Conservation (phyloP, 2,113 vertebrate genomes). For the Colius striatus region DNA sequence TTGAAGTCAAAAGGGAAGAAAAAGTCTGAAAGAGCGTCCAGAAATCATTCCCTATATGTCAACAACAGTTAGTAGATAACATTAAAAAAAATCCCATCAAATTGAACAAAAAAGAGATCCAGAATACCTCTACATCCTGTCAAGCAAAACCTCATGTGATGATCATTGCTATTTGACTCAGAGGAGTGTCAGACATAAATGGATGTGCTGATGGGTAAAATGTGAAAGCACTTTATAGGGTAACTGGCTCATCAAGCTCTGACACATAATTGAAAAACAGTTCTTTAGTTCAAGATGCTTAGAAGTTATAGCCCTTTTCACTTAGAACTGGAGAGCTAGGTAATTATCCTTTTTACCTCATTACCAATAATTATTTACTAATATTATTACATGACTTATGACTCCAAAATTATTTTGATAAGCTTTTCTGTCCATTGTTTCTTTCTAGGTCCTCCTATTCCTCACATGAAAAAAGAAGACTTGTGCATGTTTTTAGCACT, state of each 20-base stretch:
- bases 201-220: neutral
- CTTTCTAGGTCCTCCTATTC: neutral
- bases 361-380: neutral
- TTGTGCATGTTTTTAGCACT: slow-evolving; percentile 26
- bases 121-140: neutral
- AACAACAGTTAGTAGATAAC: neutral
- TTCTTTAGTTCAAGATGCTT: neutral
- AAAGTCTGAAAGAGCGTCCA: neutral
- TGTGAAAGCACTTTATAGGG: neutral
- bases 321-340: neutral
- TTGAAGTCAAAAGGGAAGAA: neutral
- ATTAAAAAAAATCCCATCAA: neutral
- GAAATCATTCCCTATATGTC: neutral
- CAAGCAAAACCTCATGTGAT: neutral
- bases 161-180: neutral
- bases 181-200: neutral
- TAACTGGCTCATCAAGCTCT: neutral
- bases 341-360: neutral
- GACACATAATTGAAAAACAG: neutral
- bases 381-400: neutral
- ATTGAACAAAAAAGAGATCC: neutral
- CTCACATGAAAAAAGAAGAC: neutral
- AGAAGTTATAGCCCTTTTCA: neutral
- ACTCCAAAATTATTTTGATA: neutral
- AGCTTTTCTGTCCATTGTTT: neutral